These are phyloP conservation scores for Heliconius sara DNA, from an alignment of 2,888 invertebrate genomes.

Conservation along the genomic window DNA sequence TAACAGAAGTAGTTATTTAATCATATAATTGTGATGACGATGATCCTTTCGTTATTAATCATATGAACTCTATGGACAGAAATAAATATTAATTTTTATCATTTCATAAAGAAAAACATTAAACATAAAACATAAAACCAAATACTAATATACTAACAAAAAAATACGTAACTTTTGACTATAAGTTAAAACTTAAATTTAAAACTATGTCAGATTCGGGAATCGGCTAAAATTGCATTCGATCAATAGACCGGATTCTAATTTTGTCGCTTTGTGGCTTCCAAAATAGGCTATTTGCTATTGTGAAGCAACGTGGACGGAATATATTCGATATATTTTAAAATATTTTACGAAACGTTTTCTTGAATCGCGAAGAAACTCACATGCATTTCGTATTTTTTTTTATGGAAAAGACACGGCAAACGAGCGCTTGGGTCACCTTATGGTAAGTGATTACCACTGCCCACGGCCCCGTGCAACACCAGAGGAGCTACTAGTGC, in stretches of 20 bases:
- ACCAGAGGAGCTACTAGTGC: no score
- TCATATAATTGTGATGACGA: no score
- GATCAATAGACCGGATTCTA: slow-evolving; percentile 37
- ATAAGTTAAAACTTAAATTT: slow-evolving; percentile 3
- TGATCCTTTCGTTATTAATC: neutral
- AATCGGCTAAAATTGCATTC: slow-evolving; percentile 22
- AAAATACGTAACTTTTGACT: neutral
- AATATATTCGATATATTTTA: slow-evolving; percentile 15
- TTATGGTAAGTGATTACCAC: no score
- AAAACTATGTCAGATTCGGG: neutral
- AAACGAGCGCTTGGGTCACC: no score
- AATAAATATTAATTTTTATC: neutral
- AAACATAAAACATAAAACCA: neutral
- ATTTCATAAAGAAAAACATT: neutral
- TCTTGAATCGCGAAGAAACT: no score
- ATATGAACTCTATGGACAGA: neutral
- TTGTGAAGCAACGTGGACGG: slow-evolving; percentile 8
- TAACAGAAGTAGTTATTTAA: neutral
- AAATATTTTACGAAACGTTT: neutral
- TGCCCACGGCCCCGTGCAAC: no score
- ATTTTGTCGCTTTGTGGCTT: slow-evolving; percentile 35
- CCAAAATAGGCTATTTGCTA: slow-evolving; percentile 30
- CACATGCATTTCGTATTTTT: no score
- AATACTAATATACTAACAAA: neutral
- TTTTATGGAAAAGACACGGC: no score